Evolutionary conservation across 2,113 vertebrate species (phyloP).

Genomic region (Rhadina sibilatrix): DNA sequence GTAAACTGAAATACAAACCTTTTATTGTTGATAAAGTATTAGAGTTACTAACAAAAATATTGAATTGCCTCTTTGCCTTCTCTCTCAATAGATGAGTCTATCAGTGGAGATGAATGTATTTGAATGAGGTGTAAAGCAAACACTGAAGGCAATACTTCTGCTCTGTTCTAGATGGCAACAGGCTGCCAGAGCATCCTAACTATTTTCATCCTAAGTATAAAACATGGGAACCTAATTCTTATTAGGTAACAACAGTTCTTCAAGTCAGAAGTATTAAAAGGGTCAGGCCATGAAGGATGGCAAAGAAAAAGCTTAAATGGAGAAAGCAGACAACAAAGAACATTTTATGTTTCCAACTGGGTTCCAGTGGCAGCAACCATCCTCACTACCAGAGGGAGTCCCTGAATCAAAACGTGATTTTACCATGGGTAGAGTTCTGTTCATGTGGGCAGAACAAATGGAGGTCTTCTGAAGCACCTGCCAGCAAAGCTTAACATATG

Average conservation of each 20-base stretch:
- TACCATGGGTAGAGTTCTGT: not conserved
- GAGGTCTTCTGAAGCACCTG: not conserved
- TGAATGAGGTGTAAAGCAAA: not conserved
- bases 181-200: not conserved
- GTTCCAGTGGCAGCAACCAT: not conserved
- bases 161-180: not conserved
- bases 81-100: not conserved
- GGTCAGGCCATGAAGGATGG: fast-evolving
- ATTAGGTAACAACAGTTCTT: not conserved
- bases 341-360: not conserved
- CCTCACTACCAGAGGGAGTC: not conserved
- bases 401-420: not conserved
- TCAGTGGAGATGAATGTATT: not conserved
- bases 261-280: not conserved
- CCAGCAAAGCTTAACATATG: not conserved
- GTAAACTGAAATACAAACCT: not conserved
- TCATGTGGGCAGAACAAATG: not conserved
- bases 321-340: not conserved
- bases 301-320: not conserved
- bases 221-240: not conserved
- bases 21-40: not conserved
- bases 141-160: not conserved
- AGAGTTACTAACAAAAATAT: not conserved
- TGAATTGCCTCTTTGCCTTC: not conserved
- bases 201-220: not conserved